Conservation (phyloP, 2,888 invertebrate species). For the Brachypalpus laphriformis region DNA sequence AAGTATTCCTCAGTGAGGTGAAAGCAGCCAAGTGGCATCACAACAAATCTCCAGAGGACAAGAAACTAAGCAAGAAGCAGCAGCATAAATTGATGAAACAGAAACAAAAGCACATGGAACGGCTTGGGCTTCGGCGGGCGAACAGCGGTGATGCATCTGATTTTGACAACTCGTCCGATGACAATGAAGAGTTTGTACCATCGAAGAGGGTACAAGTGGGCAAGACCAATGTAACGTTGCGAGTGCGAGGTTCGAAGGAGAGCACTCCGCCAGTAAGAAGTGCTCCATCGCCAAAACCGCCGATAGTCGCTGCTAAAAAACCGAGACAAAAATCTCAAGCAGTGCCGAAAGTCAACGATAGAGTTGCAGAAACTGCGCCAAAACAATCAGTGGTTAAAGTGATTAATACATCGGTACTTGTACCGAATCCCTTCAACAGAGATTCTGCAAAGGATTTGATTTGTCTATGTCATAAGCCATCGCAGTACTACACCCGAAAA, state of each 20-base stretch:
- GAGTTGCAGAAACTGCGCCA: slow-evolving; percentile 40
- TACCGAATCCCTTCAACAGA: slow-evolving; percentile 66
- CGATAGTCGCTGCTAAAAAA: slow-evolving; percentile 41
- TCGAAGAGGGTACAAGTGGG: slow-evolving; percentile 80
- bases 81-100: slow-evolving; percentile 83
- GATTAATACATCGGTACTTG: slow-evolving; percentile 45
- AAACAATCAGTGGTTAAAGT: slow-evolving; percentile 33
- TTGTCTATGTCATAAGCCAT: slow-evolving; percentile 84
- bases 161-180: slow-evolving; percentile 79
- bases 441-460: slow-evolving; percentile 76
- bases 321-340: slow-evolving; percentile 39
- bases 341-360: slow-evolving; percentile 44
- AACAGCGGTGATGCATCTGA: slow-evolving; percentile 79
- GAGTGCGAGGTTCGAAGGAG: slow-evolving; percentile 77
- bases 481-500: slow-evolving; percentile 84
- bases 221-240: slow-evolving; percentile 81
- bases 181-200: slow-evolving; percentile 82
- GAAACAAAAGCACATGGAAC: slow-evolving; percentile 85
- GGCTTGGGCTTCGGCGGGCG: slow-evolving; percentile 83
- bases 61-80: slow-evolving; percentile 82
- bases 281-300: slow-evolving; percentile 15
- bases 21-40: slow-evolving; percentile 80
- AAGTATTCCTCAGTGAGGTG: slow-evolving; percentile 80
- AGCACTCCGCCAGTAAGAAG: slow-evolving; percentile 68
- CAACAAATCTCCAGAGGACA: slow-evolving; percentile 81